These are phyloP conservation scores for Lepidotrigona ventralis DNA, from an alignment of 1,140 invertebrate species.

Conservation along the genomic window DNA sequence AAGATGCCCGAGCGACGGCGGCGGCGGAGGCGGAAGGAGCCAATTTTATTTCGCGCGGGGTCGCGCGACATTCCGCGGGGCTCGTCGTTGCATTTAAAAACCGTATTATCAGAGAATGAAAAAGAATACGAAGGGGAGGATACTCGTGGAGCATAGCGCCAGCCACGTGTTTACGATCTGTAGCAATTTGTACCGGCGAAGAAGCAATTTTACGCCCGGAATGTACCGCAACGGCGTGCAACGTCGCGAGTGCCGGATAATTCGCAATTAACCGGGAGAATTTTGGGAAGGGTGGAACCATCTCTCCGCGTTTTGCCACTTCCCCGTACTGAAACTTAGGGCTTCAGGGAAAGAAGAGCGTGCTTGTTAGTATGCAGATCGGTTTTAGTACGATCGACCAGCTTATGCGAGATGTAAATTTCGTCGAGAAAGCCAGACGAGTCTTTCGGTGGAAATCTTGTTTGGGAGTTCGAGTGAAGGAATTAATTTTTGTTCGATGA, in stretches of 20 bases:
- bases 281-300: not conserved
- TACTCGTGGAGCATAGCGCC: no score
- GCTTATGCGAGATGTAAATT: conserved; percentile 27
- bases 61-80: not conserved
- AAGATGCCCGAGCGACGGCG: not conserved
- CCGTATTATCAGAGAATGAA: not conserved
- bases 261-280: conserved; percentile 35
- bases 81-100: not conserved
- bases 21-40: not conserved
- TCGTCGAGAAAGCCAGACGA: not conserved
- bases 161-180: not conserved
- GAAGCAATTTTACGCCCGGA: conserved; percentile 33
- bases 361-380: conserved; percentile 37
- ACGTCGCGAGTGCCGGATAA: conserved; percentile 11
- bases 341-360: conserved; percentile 3
- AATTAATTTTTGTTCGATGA: conserved; percentile 41
- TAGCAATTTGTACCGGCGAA: not conserved
- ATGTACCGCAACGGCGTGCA: conserved; percentile 23
- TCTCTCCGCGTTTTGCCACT: not conserved
- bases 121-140: no score
- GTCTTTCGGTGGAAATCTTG: conserved; percentile 23
- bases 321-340: not conserved
- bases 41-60: not conserved
- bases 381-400: conserved; percentile 16
- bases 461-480: conserved; percentile 13